These are phyloP conservation scores for Garra rufa DNA, from an alignment of 2,113 vertebrate genomes.

Conservation along the genomic window DNA sequence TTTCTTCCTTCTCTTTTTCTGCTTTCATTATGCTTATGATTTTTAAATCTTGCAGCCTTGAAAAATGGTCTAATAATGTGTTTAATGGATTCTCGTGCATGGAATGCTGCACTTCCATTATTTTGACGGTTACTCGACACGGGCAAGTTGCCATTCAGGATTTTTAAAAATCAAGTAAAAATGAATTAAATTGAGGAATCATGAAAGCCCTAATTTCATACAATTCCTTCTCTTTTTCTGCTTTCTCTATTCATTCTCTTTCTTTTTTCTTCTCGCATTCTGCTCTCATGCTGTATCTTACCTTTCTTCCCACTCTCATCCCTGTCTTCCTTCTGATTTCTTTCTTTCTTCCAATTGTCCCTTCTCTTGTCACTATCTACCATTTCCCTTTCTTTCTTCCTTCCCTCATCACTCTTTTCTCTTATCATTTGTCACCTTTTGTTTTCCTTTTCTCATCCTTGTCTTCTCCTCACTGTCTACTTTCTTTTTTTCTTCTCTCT, in stretches of 20 bases:
- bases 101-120: too few species aligned
- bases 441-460: background rate
- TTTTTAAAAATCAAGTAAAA: too few species aligned
- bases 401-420: background rate
- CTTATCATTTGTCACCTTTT: background rate
- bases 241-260: background rate
- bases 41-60: too few species aligned
- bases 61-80: too few species aligned
- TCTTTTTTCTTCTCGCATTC: background rate
- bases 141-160: too few species aligned
- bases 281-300: background rate
- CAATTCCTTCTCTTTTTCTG: background rate
- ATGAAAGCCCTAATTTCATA: too few species aligned
- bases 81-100: too few species aligned
- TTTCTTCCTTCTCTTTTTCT: background rate
- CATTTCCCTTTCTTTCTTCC: background rate
- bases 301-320: background rate
- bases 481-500: background rate
- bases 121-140: too few species aligned
- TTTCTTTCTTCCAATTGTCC: background rate
- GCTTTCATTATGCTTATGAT: too few species aligned
- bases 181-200: too few species aligned
- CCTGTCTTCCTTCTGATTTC: background rate
- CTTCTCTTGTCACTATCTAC: background rate
- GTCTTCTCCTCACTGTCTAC: background rate